phyloP scores from a whole-genome alignment of 2,797 vertebrate genomes.

The Ibycter americanus region DNA sequence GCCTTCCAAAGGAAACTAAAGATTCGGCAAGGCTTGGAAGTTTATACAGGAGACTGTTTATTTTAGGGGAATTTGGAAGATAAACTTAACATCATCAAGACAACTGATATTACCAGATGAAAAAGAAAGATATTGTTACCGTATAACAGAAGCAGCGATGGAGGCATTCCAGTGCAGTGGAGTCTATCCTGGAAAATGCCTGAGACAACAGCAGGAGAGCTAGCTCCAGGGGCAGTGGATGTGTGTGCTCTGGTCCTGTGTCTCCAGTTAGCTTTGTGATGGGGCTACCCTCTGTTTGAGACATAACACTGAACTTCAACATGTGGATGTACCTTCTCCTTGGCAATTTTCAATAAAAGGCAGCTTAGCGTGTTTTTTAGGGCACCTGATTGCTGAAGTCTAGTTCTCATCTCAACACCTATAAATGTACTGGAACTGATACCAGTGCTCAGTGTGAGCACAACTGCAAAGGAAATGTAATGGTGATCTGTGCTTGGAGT shows the following conservation, averaged over 20 bases:
- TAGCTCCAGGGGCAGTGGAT: neutral
- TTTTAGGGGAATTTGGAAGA: neutral
- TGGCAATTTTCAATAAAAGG: neutral
- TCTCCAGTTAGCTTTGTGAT: neutral
- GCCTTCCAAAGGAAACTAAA: neutral
- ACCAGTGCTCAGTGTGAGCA: neutral
- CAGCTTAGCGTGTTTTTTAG: neutral
- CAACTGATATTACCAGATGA: neutral
- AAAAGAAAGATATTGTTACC: neutral
- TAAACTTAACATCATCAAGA: neutral
- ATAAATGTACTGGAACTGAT: neutral
- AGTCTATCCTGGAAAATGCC: neutral
- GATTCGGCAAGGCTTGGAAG: neutral
- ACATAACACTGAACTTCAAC: neutral
- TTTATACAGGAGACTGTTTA: neutral
- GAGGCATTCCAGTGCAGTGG: neutral
- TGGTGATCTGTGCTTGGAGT: neutral
- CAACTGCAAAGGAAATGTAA: neutral
- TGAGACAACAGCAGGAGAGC: neutral
- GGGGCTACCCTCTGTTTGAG: neutral
- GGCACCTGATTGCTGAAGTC: neutral
- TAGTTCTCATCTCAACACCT: neutral
- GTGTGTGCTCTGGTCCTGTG: neutral
- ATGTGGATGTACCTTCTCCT: rapidly evolving
- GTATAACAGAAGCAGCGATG: neutral